Conservation (phyloP, 2,888 invertebrate species). For the Nymphalis polychloros region DNA sequence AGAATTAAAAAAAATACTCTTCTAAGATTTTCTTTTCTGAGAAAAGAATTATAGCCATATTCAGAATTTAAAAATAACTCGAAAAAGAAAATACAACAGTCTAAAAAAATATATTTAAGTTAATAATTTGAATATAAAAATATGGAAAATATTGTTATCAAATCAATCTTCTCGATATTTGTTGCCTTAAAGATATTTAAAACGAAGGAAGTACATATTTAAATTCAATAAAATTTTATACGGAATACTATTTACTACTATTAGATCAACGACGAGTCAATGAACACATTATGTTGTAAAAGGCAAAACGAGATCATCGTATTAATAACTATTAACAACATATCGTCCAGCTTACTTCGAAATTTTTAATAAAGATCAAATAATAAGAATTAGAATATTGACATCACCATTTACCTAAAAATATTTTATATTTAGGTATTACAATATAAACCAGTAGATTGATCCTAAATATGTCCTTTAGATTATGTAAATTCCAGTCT, state of each 20-base stretch:
- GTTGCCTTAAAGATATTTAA: too few relatives aligned
- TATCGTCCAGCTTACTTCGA: slow-evolving; percentile 36
- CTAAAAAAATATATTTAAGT: too few relatives aligned
- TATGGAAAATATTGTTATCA: too few relatives aligned
- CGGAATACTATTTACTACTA: neutral
- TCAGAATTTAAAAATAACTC: too few relatives aligned
- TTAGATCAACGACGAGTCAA: slow-evolving; percentile 40
- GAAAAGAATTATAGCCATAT: too few relatives aligned
- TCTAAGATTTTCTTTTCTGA: too few relatives aligned
- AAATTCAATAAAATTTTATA: neutral
- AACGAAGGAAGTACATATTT: too few relatives aligned
- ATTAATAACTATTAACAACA: slow-evolving; percentile 39
- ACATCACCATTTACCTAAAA: neutral
- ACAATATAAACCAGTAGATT: slow-evolving; percentile 21
- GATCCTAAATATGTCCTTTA: slow-evolving; percentile 1
- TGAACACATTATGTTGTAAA: slow-evolving; percentile 47
- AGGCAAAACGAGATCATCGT: slow-evolving; percentile 44
- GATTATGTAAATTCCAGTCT: slow-evolving; percentile 29
- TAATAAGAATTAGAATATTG: neutral
- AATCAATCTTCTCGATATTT: too few relatives aligned
- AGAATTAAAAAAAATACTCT: too few relatives aligned
- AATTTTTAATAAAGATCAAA: too few relatives aligned
- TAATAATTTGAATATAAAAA: too few relatives aligned
- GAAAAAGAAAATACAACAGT: too few relatives aligned
- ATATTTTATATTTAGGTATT: neutral